These are phyloP conservation scores for Oreonectes daqikongensis DNA, from an alignment of 2,797 vertebrate species.

Conservation along the genomic window DNA sequence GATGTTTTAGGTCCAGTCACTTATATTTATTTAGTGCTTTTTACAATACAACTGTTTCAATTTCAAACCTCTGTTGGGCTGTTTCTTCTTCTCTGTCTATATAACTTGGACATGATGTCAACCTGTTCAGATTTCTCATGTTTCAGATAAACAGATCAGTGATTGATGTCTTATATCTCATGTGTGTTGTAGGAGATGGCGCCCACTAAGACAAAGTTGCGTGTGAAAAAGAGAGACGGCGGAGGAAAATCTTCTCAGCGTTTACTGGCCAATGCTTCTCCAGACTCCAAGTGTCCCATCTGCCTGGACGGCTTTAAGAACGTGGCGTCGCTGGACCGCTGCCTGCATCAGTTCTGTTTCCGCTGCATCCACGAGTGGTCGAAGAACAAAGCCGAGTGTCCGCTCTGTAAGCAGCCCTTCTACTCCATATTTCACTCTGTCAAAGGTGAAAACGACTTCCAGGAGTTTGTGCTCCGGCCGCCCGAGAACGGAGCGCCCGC, in stretches of 20 bases:
- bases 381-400: slow-evolving; percentile 96
- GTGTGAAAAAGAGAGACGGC: slow-evolving; percentile 62
- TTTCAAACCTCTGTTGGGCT: too few species aligned
- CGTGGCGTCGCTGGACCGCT: slow-evolving; percentile 87
- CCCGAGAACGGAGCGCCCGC: slow-evolving; percentile 72
- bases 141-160: neutral
- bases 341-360: slow-evolving; percentile 94
- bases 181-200: slow-evolving; percentile 71
- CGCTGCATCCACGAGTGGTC: slow-evolving; percentile 96
- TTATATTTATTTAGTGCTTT: too few species aligned
- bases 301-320: slow-evolving; percentile 94
- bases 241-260: slow-evolving; percentile 13
- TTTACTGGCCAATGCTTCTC: slow-evolving; percentile 85
- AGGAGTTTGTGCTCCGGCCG: slow-evolving; percentile 84
- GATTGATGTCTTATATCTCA: neutral
- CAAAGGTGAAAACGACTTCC: slow-evolving; percentile 89
- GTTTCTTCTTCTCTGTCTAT: too few species aligned
- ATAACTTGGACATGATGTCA: too few species aligned
- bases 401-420: slow-evolving; percentile 93
- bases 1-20: too few species aligned
- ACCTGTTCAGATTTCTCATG: neutral
- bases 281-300: slow-evolving; percentile 96
- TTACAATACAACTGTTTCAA: too few species aligned
- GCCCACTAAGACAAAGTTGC: slow-evolving; percentile 70
- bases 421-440: slow-evolving; percentile 92